A percentile compares a stretch with the other conserved stretches of the same genome.
phyloP scores from a whole-genome alignment of 1,140 invertebrate species.

The Anadara kagoshimensis region DNA sequence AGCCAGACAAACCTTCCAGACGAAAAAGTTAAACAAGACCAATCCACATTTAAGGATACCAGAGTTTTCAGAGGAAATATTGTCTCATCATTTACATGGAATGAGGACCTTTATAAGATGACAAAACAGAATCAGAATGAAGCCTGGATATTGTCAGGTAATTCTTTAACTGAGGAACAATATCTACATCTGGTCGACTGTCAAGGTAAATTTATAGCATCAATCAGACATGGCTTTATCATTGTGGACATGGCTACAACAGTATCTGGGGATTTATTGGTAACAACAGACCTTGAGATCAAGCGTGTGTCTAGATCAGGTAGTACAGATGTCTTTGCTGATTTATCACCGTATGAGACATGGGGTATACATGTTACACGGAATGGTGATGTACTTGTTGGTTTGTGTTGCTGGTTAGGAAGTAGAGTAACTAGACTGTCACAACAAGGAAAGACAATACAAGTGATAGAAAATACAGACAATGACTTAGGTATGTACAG shows the following conservation, averaged over 20 bases:
- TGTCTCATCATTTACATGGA: too few relatives aligned
- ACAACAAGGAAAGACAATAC: neutral
- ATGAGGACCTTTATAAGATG: too few relatives aligned
- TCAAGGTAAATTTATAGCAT: too few relatives aligned
- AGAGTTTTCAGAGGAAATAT: too few relatives aligned
- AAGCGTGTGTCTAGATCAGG: neutral
- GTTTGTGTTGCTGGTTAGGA: neutral
- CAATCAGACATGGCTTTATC: neutral
- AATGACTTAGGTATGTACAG: neutral
- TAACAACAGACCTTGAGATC: neutral
- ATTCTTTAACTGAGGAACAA: too few relatives aligned
- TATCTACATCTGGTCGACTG: too few relatives aligned
- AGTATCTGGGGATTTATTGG: neutral
- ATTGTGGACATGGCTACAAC: constrained; percentile 10
- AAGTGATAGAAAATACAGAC: neutral
- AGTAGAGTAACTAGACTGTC: constrained; percentile 7
- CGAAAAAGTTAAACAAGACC: too few relatives aligned
- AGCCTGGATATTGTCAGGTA: too few relatives aligned
- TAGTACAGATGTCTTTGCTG: neutral
- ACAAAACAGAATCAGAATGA: too few relatives aligned
- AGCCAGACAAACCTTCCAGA: too few relatives aligned
- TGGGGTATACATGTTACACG: constrained; percentile 1
- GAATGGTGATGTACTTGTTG: constrained; percentile 3
- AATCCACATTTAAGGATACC: too few relatives aligned
- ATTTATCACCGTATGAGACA: neutral